Conservation (phyloP, 2,888 invertebrate genomes). For the Drosophila mulleri region DNA sequence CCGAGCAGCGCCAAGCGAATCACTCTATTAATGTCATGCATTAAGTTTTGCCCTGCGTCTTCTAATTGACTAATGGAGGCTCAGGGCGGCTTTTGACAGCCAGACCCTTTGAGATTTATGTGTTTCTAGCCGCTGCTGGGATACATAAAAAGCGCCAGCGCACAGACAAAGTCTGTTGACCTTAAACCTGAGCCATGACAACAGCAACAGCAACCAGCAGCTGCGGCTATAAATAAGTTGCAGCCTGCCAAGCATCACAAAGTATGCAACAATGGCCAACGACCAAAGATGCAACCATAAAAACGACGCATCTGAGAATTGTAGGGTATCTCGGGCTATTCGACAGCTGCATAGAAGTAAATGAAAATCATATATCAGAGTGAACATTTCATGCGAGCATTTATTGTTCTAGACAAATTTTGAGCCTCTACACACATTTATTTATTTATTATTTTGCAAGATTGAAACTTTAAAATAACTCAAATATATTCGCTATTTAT, state of each 20-base stretch:
- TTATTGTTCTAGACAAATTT: not conserved
- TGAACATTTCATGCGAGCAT: not conserved
- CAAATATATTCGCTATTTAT: not conserved
- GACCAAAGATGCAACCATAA: constrained; percentile 35
- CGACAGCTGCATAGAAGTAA: too few species aligned
- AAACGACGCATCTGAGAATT: constrained; percentile 14
- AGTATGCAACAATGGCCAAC: constrained; percentile 24
- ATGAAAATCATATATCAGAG: not conserved
- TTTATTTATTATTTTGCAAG: not conserved
- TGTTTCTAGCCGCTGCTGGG: constrained; percentile 5
- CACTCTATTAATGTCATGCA: constrained; percentile 54
- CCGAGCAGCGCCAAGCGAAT: not conserved
- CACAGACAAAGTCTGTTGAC: constrained; percentile 50
- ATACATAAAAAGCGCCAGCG: constrained; percentile 7
- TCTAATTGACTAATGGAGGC: constrained; percentile 72
- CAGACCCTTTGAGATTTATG: constrained; percentile 43
- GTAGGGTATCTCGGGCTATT: constrained; percentile 7
- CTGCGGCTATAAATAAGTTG: constrained; percentile 51
- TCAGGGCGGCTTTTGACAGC: constrained; percentile 57
- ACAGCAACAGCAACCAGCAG: constrained; percentile 19
- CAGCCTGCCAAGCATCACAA: constrained; percentile 32
- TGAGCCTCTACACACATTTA: not conserved
- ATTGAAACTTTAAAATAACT: not conserved
- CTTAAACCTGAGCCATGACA: constrained; percentile 53
- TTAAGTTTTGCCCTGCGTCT: constrained; percentile 54